Evolutionary conservation across 2,797 vertebrate species (phyloP), one percentile per base, ranked within the genome.

Genomic region (Eutrigla gurnardus): DNA sequence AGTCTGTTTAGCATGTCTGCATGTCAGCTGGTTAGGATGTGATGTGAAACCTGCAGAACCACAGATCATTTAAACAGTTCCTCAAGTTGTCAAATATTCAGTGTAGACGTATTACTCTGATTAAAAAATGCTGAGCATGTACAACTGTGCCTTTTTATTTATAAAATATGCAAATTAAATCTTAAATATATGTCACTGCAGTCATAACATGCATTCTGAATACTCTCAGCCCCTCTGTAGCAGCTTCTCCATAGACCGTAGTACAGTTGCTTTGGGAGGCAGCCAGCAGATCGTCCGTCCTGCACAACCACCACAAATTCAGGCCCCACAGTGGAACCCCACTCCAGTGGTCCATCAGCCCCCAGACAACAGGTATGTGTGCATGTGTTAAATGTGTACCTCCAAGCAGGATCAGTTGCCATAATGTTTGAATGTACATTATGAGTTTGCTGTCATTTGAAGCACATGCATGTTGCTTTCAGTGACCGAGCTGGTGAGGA

Each of bases 401-500:
- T 17, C 2, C 6, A 5, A n/a, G 9, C n/a, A 69, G 14, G 3
- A 75, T 66, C 11, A 57, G 8, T 42, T 54, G 8, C 1, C 25
- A 3, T 17, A 3, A 14, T 54, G 25, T 43, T 35, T 32, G 49
- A 3, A 54, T 36, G 11, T 52, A 40, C 4, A 35, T 65, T 57
- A 62, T 72, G 17, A 57, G 52, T 74, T 68, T 65, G 4, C 3
- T 32, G 2, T 1, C 58, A 7, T 78, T 79, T 80, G 25, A 83
- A 81, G 69, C 32, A 11, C 39, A 12, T 63, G 3, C 3, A 32
- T 77, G 12, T 73, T 75, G 1, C 49, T 74, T 86, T 46, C 77
- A 93, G 93, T 84, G 90, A 90, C 2, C 70, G 4, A 50, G 92
- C 93, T 37, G 83, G 93, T 10, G 93, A 93, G 49, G 92, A 92